Percentiles rank a stretch among this genome's conserved stretches.
These are phyloP conservation scores for Taphrorychus bicolor DNA, from an alignment of 2,888 invertebrate species.

Conservation along the genomic window DNA sequence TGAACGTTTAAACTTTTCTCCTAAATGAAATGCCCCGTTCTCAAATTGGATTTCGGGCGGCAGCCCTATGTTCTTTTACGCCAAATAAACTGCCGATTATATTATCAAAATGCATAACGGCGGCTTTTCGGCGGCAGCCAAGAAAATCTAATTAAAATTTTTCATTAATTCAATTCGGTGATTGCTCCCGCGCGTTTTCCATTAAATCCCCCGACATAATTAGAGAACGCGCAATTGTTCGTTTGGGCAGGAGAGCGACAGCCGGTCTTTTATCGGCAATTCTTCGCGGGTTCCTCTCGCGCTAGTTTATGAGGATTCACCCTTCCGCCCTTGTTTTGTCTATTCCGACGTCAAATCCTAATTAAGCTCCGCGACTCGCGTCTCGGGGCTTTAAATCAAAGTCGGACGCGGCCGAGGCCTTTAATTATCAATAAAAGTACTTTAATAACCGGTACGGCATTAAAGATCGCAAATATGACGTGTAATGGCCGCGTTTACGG, in stretches of 20 bases:
- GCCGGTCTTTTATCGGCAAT: constrained; percentile 24
- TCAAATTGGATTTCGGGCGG: neutral
- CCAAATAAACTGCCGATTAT: neutral
- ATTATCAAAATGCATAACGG: neutral
- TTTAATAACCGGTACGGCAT: constrained; percentile 33
- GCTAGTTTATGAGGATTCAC: constrained; percentile 24
- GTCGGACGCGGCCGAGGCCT: constrained; percentile 8
- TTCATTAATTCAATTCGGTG: constrained; percentile 31
- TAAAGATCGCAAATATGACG: constrained; percentile 39
- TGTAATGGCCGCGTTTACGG: constrained; percentile 33
- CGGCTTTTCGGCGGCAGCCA: neutral
- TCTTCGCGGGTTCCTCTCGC: constrained; percentile 30
- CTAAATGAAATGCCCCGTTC: neutral
- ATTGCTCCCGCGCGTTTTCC: constrained; percentile 27
- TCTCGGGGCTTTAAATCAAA: constrained; percentile 7
- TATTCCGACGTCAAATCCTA: neutral
- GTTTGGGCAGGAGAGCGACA: constrained; percentile 10
- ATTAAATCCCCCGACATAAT: constrained; percentile 25
- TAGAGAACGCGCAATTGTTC: constrained; percentile 34
- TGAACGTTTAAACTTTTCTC: neutral
- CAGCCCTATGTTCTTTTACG: neutral
- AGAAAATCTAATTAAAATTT: constrained; percentile 30
- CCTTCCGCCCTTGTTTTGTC: neutral
- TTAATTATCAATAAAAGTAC: constrained; percentile 36
- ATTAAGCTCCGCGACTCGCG: neutral